Evolutionary conservation across 2,888 invertebrate genomes (phyloP).

Genomic region (Drosophila ustulata): DNA sequence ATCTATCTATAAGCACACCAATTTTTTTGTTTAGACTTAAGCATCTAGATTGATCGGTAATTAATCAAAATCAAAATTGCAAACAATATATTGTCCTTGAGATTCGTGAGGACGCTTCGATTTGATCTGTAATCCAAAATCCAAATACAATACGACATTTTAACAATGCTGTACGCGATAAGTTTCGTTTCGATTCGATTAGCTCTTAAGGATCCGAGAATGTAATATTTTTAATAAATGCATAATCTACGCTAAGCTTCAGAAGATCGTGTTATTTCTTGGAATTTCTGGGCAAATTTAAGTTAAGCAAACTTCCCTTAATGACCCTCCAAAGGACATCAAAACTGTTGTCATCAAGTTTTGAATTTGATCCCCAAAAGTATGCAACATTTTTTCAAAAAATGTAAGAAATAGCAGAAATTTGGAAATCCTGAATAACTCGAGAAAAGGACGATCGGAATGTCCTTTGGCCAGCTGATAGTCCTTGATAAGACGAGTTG

Average conservation of each 20-base stretch:
- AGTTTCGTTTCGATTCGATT: constrained; percentile 32
- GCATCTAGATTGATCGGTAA: constrained; percentile 31
- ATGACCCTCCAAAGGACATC: not conserved
- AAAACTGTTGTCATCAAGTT: too few relatives aligned
- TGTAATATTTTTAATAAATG: constrained; percentile 68
- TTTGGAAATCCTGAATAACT: too few relatives aligned
- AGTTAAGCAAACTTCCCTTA: not conserved
- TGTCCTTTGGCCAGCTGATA: too few relatives aligned
- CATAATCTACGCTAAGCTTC: constrained; percentile 38
- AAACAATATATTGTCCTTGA: constrained; percentile 17
- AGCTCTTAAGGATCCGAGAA: constrained; percentile 48
- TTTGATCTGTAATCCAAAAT: constrained; percentile 27
- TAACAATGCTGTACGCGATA: constrained; percentile 34
- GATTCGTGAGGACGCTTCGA: constrained; percentile 2
- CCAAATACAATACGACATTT: constrained; percentile 46
- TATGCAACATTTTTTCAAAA: too few relatives aligned
- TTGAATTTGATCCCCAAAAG: too few relatives aligned
- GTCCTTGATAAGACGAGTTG: too few relatives aligned
- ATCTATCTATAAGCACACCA: not conserved
- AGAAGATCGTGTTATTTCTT: too few relatives aligned
- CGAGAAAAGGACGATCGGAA: too few relatives aligned
- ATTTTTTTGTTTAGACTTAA: constrained; percentile 49
- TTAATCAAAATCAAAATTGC: constrained; percentile 32
- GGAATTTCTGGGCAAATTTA: too few relatives aligned
- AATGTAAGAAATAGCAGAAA: too few relatives aligned